Percentiles rank a stretch among this genome's conserved stretches.
These are phyloP conservation scores for Sternarchorhynchus goeldii DNA, from an alignment of 2,797 vertebrate species.

Conservation along the genomic window DNA sequence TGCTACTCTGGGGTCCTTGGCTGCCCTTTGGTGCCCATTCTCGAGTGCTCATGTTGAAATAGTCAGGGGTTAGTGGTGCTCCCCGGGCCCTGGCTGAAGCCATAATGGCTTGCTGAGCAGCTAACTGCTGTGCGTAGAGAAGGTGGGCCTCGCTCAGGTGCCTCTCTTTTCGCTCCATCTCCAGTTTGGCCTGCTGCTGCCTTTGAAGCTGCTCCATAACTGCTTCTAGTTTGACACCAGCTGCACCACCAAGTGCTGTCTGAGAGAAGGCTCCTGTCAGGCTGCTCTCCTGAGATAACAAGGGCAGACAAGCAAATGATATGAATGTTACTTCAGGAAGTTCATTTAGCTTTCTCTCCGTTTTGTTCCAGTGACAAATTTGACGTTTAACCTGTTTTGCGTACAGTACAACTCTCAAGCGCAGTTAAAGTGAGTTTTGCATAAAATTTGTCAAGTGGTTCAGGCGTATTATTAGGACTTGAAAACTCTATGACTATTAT, in stretches of 20 bases:
- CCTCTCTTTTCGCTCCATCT: slow-evolving; percentile 86
- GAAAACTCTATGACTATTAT: not conserved
- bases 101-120: slow-evolving; percentile 74
- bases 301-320: slow-evolving; percentile 60
- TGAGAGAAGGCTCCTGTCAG: slow-evolving; percentile 70
- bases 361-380: no score
- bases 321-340: not conserved
- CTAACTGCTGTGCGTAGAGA: slow-evolving; percentile 83
- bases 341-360: not conserved
- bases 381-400: no score
- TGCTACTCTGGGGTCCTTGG: slow-evolving; percentile 63
- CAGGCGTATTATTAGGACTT: not conserved
- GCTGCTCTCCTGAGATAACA: slow-evolving; percentile 69
- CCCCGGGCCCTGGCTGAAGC: slow-evolving; percentile 73
- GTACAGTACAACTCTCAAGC: no score
- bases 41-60: slow-evolving; percentile 68
- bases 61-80: slow-evolving; percentile 60
- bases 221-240: slow-evolving; percentile 84
- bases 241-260: slow-evolving; percentile 72
- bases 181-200: slow-evolving; percentile 81
- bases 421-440: not conserved
- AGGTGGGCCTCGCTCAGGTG: slow-evolving; percentile 85
- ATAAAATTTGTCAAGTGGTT: no score
- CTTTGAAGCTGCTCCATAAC: slow-evolving; percentile 92
- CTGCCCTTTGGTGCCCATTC: slow-evolving; percentile 42